Percentiles rank a stretch among this genome's conserved stretches.
phyloP scores from a whole-genome alignment of 2,888 invertebrate species.

The Alsophila aescularia region DNA sequence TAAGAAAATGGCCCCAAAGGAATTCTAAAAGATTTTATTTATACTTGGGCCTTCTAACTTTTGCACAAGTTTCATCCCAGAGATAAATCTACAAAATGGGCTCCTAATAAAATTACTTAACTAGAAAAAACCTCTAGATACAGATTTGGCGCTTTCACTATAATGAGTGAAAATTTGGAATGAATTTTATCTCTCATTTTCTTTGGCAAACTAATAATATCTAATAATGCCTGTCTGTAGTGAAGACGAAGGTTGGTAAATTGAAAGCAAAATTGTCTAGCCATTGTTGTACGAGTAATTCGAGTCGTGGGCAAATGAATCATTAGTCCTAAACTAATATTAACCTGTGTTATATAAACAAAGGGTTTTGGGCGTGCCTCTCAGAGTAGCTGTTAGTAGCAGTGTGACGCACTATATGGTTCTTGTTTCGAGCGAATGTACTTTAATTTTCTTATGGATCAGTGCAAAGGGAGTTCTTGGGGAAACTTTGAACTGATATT shows the following conservation, averaged over 20 bases:
- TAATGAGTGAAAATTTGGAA: slow-evolving; percentile 22
- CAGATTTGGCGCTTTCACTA: slow-evolving; percentile 24
- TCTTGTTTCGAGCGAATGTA: slow-evolving; percentile 68
- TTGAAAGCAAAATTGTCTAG: slow-evolving; percentile 46
- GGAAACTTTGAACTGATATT: slow-evolving; percentile 73
- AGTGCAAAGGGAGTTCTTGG: slow-evolving; percentile 68
- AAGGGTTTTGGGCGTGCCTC: slow-evolving; percentile 58
- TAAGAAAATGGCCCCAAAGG: slow-evolving; percentile 13
- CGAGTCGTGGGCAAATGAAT: slow-evolving; percentile 65
- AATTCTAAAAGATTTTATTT: slow-evolving; percentile 30
- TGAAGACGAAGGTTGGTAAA: slow-evolving; percentile 36
- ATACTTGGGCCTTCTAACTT: slow-evolving; percentile 27
- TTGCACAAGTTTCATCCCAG: slow-evolving; percentile 19
- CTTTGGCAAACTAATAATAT: slow-evolving; percentile 20
- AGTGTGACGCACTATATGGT: slow-evolving; percentile 42
- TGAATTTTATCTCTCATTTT: slow-evolving; percentile 24
- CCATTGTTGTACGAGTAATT: slow-evolving; percentile 52
- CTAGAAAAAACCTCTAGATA: slow-evolving; percentile 18
- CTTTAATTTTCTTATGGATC: slow-evolving; percentile 81
- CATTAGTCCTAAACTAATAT: slow-evolving; percentile 78
- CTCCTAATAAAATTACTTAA: slow-evolving; percentile 33
- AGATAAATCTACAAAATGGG: slow-evolving; percentile 30
- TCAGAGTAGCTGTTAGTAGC: slow-evolving; percentile 52
- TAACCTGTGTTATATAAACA: slow-evolving; percentile 66
- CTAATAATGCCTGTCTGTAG: slow-evolving; percentile 26